phyloP scores from a whole-genome alignment of 2,888 invertebrate species.

The Standfussiana lucernea region DNA sequence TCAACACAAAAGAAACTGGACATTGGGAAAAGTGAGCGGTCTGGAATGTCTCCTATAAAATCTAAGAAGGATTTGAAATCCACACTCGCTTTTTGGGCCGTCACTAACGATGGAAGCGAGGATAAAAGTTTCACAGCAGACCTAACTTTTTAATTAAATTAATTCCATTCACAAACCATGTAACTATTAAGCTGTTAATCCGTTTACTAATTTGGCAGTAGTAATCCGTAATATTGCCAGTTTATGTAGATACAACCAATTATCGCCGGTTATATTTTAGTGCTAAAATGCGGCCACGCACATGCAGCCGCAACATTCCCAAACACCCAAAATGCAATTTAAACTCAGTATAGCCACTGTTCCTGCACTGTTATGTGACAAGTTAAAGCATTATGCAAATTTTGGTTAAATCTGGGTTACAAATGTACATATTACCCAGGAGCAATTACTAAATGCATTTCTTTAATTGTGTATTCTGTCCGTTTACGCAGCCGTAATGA shows the following conservation, averaged over 20 bases:
- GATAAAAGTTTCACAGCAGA: slow-evolving; percentile 4
- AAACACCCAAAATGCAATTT: slow-evolving; percentile 85
- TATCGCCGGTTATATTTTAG: slow-evolving; percentile 77
- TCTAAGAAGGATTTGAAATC: slow-evolving; percentile 47
- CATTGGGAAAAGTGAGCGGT: slow-evolving; percentile 40
- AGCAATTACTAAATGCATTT: slow-evolving; percentile 69
- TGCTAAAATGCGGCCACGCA: slow-evolving; percentile 77
- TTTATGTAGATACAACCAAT: slow-evolving; percentile 70
- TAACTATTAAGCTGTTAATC: slow-evolving; percentile 54
- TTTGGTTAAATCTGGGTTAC: slow-evolving; percentile 80
- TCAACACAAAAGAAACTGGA: slow-evolving; percentile 60
- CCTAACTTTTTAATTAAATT: slow-evolving; percentile 23
- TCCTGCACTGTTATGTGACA: slow-evolving; percentile 82
- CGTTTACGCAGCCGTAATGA: slow-evolving; percentile 8
- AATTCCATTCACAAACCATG: slow-evolving; percentile 25
- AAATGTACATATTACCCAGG: slow-evolving; percentile 77
- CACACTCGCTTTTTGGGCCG: slow-evolving; percentile 24
- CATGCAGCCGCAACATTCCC: slow-evolving; percentile 78
- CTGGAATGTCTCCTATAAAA: slow-evolving; percentile 61
- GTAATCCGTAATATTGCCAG: slow-evolving; percentile 69
- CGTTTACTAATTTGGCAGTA: slow-evolving; percentile 59
- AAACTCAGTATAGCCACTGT: slow-evolving; percentile 81
- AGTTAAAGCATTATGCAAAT: slow-evolving; percentile 87
- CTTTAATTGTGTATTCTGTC: slow-evolving; percentile 57
- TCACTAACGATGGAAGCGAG: slow-evolving; percentile 16